These are phyloP conservation scores for Eulithis testata DNA, from an alignment of 2,888 invertebrate species.

Conservation along the genomic window DNA sequence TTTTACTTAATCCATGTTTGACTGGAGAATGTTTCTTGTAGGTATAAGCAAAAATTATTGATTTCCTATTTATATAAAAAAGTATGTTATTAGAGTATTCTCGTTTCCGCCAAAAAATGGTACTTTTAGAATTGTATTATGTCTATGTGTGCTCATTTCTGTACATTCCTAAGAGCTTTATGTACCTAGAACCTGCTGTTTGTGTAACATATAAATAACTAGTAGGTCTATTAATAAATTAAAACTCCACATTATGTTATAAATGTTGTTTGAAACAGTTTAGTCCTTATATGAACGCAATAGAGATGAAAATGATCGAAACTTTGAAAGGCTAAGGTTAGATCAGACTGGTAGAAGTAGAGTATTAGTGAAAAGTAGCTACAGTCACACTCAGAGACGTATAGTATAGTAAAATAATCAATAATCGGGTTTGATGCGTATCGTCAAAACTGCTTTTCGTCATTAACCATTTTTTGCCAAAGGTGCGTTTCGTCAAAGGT, in stretches of 20 bases:
- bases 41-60: conserved; percentile 9
- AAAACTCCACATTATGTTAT: not conserved
- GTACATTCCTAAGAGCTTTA: conserved; percentile 31
- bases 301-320: not conserved
- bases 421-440: too few relatives aligned
- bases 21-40: conserved; percentile 30
- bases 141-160: conserved; percentile 21
- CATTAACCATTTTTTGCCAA: too few relatives aligned
- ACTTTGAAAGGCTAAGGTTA: not conserved
- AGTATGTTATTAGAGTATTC: not conserved
- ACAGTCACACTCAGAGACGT: not conserved
- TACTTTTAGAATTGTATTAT: not conserved
- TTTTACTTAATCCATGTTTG: conserved; percentile 29
- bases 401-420: too few relatives aligned
- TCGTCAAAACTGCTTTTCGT: too few relatives aligned
- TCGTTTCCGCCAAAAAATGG: conserved; percentile 6
- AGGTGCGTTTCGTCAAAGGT: too few relatives aligned
- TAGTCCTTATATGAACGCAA: too few relatives aligned
- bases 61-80: conserved; percentile 1
- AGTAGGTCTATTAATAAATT: too few relatives aligned
- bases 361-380: not conserved
- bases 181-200: conserved; percentile 3
- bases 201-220: not conserved
- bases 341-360: conserved; percentile 4
- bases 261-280: not conserved